A percentile compares a stretch with the other conserved stretches of the same genome.
These are phyloP conservation scores for Glomeris maerens DNA, from an alignment of 1,140 invertebrate genomes.

Conservation along the genomic window DNA sequence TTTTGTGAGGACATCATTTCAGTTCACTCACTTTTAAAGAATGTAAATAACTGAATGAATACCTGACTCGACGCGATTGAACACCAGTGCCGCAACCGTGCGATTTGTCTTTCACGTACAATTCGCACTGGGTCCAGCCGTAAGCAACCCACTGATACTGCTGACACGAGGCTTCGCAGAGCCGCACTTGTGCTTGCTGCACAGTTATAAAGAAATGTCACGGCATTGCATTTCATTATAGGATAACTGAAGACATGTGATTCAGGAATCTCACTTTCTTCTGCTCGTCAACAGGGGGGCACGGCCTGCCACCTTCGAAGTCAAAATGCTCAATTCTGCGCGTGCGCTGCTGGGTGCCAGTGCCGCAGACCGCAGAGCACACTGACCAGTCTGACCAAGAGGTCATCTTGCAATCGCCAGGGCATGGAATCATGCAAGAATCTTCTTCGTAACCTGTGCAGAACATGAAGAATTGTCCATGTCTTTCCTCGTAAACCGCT, in stretches of 20 bases:
- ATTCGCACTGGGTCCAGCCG: conserved; percentile 10
- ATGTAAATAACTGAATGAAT: too few species aligned
- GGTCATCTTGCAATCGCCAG: conserved; percentile 33
- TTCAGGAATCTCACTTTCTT: conserved; percentile 5
- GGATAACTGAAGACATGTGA: neutral
- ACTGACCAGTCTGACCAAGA: conserved; percentile 42
- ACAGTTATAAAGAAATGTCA: neutral
- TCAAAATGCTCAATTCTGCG: conserved; percentile 15
- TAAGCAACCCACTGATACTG: conserved; percentile 6
- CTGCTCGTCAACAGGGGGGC: conserved; percentile 1
- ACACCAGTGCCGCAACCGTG: conserved; percentile 9
- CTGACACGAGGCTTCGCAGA: conserved; percentile 6
- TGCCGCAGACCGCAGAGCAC: conserved; percentile 44
- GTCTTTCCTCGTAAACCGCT: too few species aligned
- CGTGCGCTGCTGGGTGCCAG: conserved; percentile 31
- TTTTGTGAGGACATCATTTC: too few species aligned
- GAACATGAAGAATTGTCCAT: too few species aligned
- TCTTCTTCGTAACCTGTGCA: conserved; percentile 11
- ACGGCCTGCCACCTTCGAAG: conserved; percentile 9
- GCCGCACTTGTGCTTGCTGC: conserved; percentile 6
- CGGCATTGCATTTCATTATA: neutral
- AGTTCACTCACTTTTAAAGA: too few species aligned
- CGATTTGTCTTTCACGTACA: neutral
- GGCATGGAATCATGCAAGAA: conserved; percentile 8
- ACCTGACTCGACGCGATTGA: conserved; percentile 6